Base-by-base conservation (phyloP, 2,888 invertebrate species). In the Uloborus plumipes region DNA sequence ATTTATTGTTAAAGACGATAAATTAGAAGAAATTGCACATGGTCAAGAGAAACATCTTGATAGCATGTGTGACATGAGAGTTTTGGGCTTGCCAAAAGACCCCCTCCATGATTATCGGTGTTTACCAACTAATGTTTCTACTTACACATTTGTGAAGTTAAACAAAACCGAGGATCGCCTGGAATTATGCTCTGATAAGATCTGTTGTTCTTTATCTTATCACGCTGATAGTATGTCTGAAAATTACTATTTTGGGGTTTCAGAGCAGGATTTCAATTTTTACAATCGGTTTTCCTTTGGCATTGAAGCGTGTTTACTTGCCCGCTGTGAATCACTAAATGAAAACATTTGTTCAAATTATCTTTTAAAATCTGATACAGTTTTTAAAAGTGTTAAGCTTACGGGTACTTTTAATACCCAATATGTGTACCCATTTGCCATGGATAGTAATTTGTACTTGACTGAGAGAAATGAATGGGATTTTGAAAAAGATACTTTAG, bases 141-240 rank as follows among this genome's bases (percentile, higher is more conserved):
- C 59, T 20, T 77, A 72, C 51, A 20, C 26, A 14, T 73, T 61
- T 62, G 15, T n/a, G 13, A 83, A 69, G 47, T 62, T 83, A 7
- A 55, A 73, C 4, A 49, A 59, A n/a, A 51, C 20, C 1, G 31
- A 64, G 47, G 78, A 62, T 20, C 31, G 15, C 16, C 16, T 83
- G 2, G 69, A 75, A 58, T 14, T 72, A 6, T 85, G 85, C 26
- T 69, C 67, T 9, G 62, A 79, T 11, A 51, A 18, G 4, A 58
- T 85, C 7, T 86, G 86, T 55, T 86, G 86, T 81, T 49, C 72
- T 16, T 50, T 85, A 2, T 50, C 74, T 18, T 85, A 85, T 51
- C 0, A 69, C 47, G 72, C 84, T 18, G 20, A 64, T 0, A 51
- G 61, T 31, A 76, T 80, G 71, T 67, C 59, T 16, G 83, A 83